Evolutionary conservation across 2,797 vertebrate genomes (phyloP).

Genomic region (Heteromormyrus szaboi): DNA sequence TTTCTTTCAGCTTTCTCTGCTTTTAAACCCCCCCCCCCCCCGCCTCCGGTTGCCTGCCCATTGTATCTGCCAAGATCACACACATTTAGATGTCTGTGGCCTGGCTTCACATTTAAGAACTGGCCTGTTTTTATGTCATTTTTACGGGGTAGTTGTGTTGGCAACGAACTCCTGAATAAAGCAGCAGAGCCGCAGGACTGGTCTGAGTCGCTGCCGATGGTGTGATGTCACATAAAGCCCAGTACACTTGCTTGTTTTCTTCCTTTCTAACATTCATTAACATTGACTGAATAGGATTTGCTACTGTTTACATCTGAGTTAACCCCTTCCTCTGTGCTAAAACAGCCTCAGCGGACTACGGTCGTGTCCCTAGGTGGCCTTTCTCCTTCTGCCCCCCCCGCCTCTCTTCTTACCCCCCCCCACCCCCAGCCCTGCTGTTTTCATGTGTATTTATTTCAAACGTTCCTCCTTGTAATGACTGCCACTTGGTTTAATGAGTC

Average conservation of each 20-base stretch:
- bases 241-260: slow-evolving; percentile 32
- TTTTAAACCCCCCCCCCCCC: slow-evolving; percentile 32
- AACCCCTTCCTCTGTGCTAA: not conserved
- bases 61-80: slow-evolving; percentile 45
- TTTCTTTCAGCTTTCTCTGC: slow-evolving; percentile 39
- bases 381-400: not conserved
- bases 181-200: slow-evolving; percentile 55
- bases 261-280: not conserved
- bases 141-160: slow-evolving; percentile 52
- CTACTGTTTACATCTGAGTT: not conserved
- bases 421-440: not conserved
- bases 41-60: slow-evolving; percentile 21
- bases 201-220: slow-evolving; percentile 54
- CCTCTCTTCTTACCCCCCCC: not conserved
- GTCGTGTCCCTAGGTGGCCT: not conserved
- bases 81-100: slow-evolving; percentile 54
- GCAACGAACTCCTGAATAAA: slow-evolving; percentile 47
- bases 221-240: slow-evolving; percentile 45
- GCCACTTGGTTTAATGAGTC: slow-evolving; percentile 28
- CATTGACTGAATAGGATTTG: not conserved
- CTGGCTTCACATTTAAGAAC: slow-evolving; percentile 49
- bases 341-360: not conserved
- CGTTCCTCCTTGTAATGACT: slow-evolving; percentile 21
- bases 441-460: not conserved
- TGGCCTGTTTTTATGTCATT: slow-evolving; percentile 48